A percentile compares a stretch with the other conserved stretches of the same genome.
Evolutionary conservation across 1,140 invertebrate species (phyloP).

Genomic region (Eumeta japonica): DNA sequence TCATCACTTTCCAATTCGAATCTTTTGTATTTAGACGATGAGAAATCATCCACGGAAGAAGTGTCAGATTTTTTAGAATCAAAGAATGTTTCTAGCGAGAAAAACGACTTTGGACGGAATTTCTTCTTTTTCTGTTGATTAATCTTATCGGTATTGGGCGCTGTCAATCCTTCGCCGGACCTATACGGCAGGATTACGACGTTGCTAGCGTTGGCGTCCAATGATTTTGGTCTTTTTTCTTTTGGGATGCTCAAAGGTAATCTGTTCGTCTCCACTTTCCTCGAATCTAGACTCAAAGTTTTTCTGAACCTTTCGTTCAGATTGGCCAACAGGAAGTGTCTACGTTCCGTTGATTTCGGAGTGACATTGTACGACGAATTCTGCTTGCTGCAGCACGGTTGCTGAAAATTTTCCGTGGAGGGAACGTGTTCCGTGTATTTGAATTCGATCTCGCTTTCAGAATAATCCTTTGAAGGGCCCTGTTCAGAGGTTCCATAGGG

Average conservation of each 20-base stretch:
- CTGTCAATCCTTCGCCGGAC: constrained; percentile 26
- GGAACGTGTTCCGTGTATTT: constrained; percentile 49
- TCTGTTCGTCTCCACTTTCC: constrained; percentile 42
- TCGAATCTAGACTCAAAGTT: constrained; percentile 50
- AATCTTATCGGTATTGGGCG: constrained; percentile 38
- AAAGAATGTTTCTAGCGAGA: constrained; percentile 53
- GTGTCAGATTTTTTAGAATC: constrained; percentile 52
- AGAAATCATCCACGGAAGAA: constrained; percentile 53
- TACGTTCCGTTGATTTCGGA: constrained; percentile 41
- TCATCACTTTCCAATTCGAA: constrained; percentile 54
- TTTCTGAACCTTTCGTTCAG: constrained; percentile 53
- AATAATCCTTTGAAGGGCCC: constrained; percentile 22
- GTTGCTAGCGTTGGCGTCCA: constrained; percentile 46
- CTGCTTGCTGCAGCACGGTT: constrained; percentile 47
- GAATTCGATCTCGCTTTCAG: constrained; percentile 47
- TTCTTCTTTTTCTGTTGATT: constrained; percentile 48
- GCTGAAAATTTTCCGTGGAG: constrained; percentile 24
- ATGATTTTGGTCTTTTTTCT: constrained; percentile 43
- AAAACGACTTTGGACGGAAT: constrained; percentile 42
- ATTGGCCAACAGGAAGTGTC: constrained; percentile 43
- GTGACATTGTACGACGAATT: constrained; percentile 40
- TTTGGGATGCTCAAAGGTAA: constrained; percentile 33
- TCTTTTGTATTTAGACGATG: constrained; percentile 54
- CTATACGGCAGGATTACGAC: constrained; percentile 40
- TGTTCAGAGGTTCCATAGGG: constrained; percentile 21